Percentiles rank a stretch among this genome's conserved stretches.
Evolutionary conservation across 2,113 vertebrate species (phyloP).

Genomic region (Pycnonotus jocosus): DNA sequence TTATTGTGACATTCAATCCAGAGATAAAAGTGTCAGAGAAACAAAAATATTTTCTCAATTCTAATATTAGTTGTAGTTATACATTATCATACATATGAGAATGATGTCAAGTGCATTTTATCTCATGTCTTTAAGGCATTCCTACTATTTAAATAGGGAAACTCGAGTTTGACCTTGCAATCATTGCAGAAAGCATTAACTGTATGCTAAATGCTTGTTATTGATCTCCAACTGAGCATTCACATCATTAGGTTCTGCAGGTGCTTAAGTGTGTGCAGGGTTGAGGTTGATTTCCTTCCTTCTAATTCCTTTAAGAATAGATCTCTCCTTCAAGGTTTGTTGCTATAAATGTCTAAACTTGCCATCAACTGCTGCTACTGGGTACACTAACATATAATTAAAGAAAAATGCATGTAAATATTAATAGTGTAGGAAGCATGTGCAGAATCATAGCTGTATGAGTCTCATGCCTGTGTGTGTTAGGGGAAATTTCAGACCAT

Average conservation of each 20-base stretch:
- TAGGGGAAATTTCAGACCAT: background rate
- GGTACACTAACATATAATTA: background rate
- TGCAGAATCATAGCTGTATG: background rate
- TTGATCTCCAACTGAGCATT: conserved; percentile 5
- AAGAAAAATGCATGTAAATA: background rate
- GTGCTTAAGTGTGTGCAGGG: background rate
- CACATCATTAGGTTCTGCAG: conserved; percentile 1
- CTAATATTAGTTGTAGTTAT: background rate
- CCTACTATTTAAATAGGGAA: background rate
- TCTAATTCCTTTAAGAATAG: conserved; percentile 7
- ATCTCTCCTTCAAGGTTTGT: background rate
- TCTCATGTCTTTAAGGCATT: background rate
- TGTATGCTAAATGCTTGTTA: background rate
- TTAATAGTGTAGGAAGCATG: background rate
- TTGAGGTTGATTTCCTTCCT: background rate
- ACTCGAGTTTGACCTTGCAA: background rate
- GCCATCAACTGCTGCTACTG: background rate
- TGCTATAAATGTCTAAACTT: background rate
- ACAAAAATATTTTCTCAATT: background rate
- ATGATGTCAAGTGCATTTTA: background rate
- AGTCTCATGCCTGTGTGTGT: background rate
- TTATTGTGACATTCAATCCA: background rate
- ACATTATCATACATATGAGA: background rate
- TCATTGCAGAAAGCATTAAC: background rate
- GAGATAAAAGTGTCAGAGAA: background rate